Evolutionary conservation across 2,113 vertebrate species (phyloP), one percentile per base, ranked within the genome.

Genomic region (Solea senegalensis): DNA sequence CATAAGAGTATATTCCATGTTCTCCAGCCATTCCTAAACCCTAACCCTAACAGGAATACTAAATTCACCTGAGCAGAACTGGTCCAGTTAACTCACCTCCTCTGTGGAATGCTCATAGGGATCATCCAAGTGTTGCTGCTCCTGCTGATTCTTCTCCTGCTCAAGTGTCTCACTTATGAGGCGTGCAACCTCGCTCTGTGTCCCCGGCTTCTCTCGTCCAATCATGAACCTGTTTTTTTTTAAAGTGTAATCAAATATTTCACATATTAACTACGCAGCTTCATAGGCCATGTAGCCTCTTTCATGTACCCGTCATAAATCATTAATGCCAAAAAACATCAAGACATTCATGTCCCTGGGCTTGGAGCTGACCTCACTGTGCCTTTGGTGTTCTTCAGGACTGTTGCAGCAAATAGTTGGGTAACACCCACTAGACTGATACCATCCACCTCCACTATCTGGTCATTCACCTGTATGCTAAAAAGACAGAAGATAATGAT

Each of bases 331-430:
- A 34, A 46, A 51, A 15, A 39, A 64, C 34, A 34, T 40, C 9
- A n/a, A 5, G 16, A 16, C 15, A 59, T 43, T 43, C 1, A 12
- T 59, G 28, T 14, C 15, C 26, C 26, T 66, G 60, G 52, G 13
- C 46, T 76, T 66, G 57, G 50, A 53, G 77, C 95, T 0, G 86
- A 97, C 96, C 94, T 93, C 72, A 97, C 96, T 1, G 93, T 92
- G 85, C 96, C 96, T 93, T 96, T 96, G 43, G 96, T 97, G 90
- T 97, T 97, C 91, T 97, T 97, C 69, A 97, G 89, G 50, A 97
- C 95, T 21, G 95, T 97, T 39, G 96, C 96, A 69, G 96, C 96
- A 88, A 97, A 97, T 56, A 96, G 94, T 65, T 97, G 96, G 2
- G 96, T 97, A 75, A 97, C 96, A 58, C 96, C 96, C 28, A 97